Evolutionary conservation across 2,888 invertebrate genomes (phyloP), one percentile per base, ranked within the genome.

Genomic region (Cheilosia soror): DNA sequence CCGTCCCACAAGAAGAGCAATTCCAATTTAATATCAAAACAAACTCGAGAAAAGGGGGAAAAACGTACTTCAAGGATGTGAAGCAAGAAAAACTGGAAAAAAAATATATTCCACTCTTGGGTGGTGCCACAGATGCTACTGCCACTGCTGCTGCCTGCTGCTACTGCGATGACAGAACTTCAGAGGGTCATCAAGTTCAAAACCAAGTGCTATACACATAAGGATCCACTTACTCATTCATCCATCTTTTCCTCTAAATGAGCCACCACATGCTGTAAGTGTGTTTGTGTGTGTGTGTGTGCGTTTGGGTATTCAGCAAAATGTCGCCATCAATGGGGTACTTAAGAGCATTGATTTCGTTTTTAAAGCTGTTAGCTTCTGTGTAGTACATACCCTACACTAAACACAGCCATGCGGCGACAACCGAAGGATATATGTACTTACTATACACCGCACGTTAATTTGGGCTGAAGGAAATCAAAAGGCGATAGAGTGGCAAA

Each of bases 161-260:
- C n/a, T 57, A 55, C 44, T 53, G 20, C 42, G 68, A 63, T 72
- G 78, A 72, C 83, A 73, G 37, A 75, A 25, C 84, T 80, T 76
- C 63, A 71, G 60, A 84, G 80, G 75, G 84, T 80, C 84, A 80
- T 84, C 84, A 84, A 84, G 75, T 66, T 66, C 53, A 71, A 75
- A 55, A 69, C 49, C 78, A 79, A 79, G 62, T 42, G 68, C 79
- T 44, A 33, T 68, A 78, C 65, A 69, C 79, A 75, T 33, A 75
- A 71, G 80, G 55, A 47, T 53, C 69, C 65, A 31, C 75, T 79
- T 72, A 69, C 53, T 80, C 84, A 53, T 69, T 69, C 75, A 80
- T 49, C 60, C 68, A 63, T 83, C 73, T 66, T 83, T 37, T 27
- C 2, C 42, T 47, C 53, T 6, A 80, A 71, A 84, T 71, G 75